A percentile compares a stretch with the other conserved stretches of the same genome.
Conservation (phyloP, 2,113 vertebrate genomes). For the Elgaria multicarinata region DNA sequence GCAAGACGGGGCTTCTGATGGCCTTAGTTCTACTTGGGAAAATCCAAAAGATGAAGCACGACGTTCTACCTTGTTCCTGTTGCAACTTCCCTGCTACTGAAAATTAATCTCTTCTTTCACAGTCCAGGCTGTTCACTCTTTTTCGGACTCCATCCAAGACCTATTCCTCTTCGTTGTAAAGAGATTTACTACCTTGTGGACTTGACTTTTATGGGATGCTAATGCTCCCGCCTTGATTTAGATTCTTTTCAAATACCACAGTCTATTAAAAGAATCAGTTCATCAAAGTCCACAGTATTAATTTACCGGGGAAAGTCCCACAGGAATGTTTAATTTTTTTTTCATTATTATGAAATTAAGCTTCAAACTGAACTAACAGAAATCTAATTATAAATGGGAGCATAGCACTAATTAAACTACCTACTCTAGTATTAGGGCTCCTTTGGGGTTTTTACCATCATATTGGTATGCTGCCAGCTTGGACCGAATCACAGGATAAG, state of each 20-base stretch:
- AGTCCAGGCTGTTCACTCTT: conserved; percentile 27
- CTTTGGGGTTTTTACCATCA: conserved; percentile 58
- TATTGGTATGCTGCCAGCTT: conserved; percentile 72
- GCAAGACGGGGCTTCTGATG: neutral
- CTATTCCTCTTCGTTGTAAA: conserved; percentile 33
- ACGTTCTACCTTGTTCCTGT: neutral
- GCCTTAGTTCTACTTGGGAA: neutral
- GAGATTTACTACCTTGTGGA: conserved; percentile 56
- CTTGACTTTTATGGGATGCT: conserved; percentile 54
- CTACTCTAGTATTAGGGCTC: conserved; percentile 71
- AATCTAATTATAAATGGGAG: conserved; percentile 73
- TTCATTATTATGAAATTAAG: conserved; percentile 76
- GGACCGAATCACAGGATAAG: conserved; percentile 56
- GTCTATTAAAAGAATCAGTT: conserved; percentile 77
- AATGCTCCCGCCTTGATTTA: conserved; percentile 61
- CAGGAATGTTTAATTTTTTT: conserved; percentile 71
- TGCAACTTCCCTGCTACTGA: neutral
- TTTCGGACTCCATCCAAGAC: conserved; percentile 20
- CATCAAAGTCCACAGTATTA: conserved; percentile 76
- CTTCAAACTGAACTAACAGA: conserved; percentile 72
- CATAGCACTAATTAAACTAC: conserved; percentile 77
- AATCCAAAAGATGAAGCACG: neutral
- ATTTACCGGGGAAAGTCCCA: conserved; percentile 74
- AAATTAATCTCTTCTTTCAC: conserved; percentile 11
- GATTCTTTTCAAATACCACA: conserved; percentile 65